Conservation (phyloP, 2,113 vertebrate genomes). For the Poeciliopsis turrubarensis region DNA sequence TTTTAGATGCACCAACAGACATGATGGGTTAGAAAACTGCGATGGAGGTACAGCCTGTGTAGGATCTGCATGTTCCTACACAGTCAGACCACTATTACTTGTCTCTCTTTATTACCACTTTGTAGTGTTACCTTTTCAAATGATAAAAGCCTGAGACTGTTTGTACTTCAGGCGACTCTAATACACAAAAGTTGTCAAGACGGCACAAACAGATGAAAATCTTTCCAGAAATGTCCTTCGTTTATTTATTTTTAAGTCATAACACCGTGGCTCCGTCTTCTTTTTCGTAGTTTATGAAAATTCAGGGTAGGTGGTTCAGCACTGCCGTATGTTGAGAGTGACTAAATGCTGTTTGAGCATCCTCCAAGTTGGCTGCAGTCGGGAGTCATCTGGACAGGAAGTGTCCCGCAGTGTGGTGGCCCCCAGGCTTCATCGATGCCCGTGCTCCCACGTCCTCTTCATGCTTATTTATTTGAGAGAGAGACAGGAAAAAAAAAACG, state of each 20-base stretch:
- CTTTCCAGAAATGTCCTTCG: neutral
- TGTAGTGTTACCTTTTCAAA: too few species aligned
- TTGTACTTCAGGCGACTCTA: too few species aligned
- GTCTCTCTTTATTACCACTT: too few species aligned
- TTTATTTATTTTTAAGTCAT: neutral
- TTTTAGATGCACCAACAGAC: too few species aligned
- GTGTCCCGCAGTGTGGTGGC: conserved; percentile 50
- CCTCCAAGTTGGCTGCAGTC: conserved; percentile 34
- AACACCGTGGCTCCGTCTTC: too few species aligned
- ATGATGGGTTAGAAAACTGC: too few species aligned
- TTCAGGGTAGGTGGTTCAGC: neutral
- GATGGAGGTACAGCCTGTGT: too few species aligned
- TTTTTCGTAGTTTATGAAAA: too few species aligned
- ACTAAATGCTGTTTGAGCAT: conserved; percentile 22
- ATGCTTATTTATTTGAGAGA: conserved; percentile 53
- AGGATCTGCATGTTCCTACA: too few species aligned
- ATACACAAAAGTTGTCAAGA: neutral
- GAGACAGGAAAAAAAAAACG: conserved; percentile 19
- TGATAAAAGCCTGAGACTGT: too few species aligned
- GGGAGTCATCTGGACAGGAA: conserved; percentile 63
- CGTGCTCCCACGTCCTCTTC: conserved; percentile 26
- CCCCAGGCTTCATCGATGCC: conserved; percentile 31
- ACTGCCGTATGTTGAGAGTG: conserved; percentile 1
- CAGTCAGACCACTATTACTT: too few species aligned
- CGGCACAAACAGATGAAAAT: neutral